Evolutionary conservation across 37 sponge, comb jelly and placozoan genomes (phyloP), one percentile per base, ranked within the genome.

Genomic region (Ephydatia muelleri): DNA sequence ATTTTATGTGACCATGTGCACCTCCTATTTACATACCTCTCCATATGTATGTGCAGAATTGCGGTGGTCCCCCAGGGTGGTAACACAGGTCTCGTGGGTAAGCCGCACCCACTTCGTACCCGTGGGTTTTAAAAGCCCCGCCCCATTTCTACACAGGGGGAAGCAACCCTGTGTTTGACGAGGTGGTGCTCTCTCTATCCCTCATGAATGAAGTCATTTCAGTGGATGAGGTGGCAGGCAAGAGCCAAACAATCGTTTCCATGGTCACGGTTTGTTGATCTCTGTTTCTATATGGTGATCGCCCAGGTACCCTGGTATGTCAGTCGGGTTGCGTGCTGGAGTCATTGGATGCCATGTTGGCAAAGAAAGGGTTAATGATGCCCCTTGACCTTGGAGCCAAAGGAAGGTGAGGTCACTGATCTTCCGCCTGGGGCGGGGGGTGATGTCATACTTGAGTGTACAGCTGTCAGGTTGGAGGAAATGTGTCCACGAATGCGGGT

Each of bases 61-160:
- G 95, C 99, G 36, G 97, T 98, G 37, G 97, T 98, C 0, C 97
- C 99, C 3, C 99, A 98, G 68, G 99, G 99, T 57, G 99, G 99
- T n/a, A 96, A 96, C 84, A 98, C 99, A 68, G 99, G 99, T 33
- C 88, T 98, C 23, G 99, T 98, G 0, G 95, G 94, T 91, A 26
- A 33, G 81, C 57, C 32, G 25, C 8, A 35, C 13, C 4, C 22
- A 16, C 39, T 75, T 12, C 6, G 0, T 74, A 27, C 9, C 2
- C 34, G 28, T 0, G 68, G 31, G 2, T 65, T 57, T 2, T 28
- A 66, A 28, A 33, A 65, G 37, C 27, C 11, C 9, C 57, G 13
- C 67, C 82, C 25, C 35, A 38, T 1, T 3, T 73, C 14, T 77
- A 6, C 70, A 19, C 65, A 88, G 97, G 99, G n/a, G 99, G 99